These are phyloP conservation scores for Nannospalax galili DNA, from an alignment of 2,113 vertebrate species.

Conservation along the genomic window DNA sequence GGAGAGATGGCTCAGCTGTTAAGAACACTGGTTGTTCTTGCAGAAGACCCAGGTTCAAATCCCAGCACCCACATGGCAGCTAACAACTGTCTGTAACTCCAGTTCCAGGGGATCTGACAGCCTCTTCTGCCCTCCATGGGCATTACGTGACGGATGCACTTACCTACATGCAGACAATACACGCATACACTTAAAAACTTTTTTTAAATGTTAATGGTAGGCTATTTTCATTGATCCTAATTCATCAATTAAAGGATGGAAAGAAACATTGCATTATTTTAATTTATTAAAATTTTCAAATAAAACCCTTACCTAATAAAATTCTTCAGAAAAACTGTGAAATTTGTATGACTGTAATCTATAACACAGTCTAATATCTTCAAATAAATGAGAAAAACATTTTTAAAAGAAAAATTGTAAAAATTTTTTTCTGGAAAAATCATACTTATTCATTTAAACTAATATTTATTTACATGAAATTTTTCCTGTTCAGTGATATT, in stretches of 20 bases:
- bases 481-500: slow-evolving; percentile 38
- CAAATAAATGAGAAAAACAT: not conserved
- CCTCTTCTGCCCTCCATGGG: too few relatives aligned
- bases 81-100: too few relatives aligned
- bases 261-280: slow-evolving; percentile 18
- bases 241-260: slow-evolving; percentile 70
- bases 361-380: not conserved
- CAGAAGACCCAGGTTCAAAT: too few relatives aligned
- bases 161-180: too few relatives aligned
- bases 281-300: slow-evolving; percentile 54
- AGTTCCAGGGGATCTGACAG: too few relatives aligned
- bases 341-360: not conserved
- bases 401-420: slow-evolving; percentile 31
- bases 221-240: slow-evolving; percentile 68
- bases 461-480: not conserved
- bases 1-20: too few relatives aligned
- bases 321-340: slow-evolving; percentile 52
- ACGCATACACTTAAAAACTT: too few relatives aligned
- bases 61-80: too few relatives aligned
- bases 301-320: slow-evolving; percentile 49
- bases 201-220: slow-evolving; percentile 73
- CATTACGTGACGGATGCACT: too few relatives aligned
- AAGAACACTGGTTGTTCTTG: too few relatives aligned
- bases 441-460: slow-evolving; percentile 41
- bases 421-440: slow-evolving; percentile 48